Percentiles rank a stretch among this genome's conserved stretches.
phyloP scores from a whole-genome alignment of 2,888 invertebrate genomes.

The Cephus nigrinus region DNA sequence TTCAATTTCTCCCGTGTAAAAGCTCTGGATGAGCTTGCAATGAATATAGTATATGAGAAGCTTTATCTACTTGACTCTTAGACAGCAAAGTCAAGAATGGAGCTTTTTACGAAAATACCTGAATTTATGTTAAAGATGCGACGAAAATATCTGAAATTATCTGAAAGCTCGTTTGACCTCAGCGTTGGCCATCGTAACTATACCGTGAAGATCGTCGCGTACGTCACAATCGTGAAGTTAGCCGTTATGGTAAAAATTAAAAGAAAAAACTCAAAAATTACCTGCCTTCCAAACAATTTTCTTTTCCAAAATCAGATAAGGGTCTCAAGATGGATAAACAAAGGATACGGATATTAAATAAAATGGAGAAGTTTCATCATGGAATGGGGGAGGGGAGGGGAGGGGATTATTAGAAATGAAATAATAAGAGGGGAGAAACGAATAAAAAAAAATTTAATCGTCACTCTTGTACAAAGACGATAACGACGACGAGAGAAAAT shows the following conservation, averaged over 20 bases:
- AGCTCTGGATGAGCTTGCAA: too few species aligned
- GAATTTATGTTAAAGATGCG: too few species aligned
- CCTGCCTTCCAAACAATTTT: background rate
- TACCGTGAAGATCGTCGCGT: too few species aligned
- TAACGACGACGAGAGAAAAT: constrained; percentile 1
- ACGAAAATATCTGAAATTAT: too few species aligned
- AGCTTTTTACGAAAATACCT: too few species aligned
- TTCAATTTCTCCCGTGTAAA: too few species aligned
- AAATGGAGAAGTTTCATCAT: background rate
- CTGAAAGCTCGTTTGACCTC: too few species aligned
- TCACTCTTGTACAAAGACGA: background rate
- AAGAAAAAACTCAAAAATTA: background rate
- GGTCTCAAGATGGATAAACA: background rate
- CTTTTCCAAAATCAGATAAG: too few species aligned
- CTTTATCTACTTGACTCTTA: too few species aligned
- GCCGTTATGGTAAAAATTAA: background rate
- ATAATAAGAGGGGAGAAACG: background rate
- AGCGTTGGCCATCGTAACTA: too few species aligned
- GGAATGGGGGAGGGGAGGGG: background rate
- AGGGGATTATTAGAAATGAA: background rate
- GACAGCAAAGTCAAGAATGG: too few species aligned
- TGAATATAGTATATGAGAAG: too few species aligned
- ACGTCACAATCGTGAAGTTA: background rate
- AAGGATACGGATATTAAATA: background rate
- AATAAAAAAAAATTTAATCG: background rate